Base-by-base conservation (phyloP, 2,888 invertebrate genomes). In the Phaedon cochleariae region DNA sequence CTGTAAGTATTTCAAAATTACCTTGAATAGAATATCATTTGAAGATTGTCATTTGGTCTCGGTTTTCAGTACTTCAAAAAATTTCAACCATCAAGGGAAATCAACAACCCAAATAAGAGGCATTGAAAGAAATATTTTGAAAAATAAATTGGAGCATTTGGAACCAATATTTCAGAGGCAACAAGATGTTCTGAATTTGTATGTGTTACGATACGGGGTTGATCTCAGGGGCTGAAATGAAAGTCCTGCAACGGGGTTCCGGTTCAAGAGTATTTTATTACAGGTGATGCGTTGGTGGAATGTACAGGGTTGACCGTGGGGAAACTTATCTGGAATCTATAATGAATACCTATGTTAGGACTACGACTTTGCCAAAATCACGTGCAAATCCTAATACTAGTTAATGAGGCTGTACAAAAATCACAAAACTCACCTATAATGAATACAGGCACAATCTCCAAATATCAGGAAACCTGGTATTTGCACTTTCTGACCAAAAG, bases 211-310 rank as follows among this genome's bases (percentile, higher is more conserved):
- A 4, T 17, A 20, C 22, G 21, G 51, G 18, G 7, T 21, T 15
- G 59, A 41, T 53, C 12, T 21, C 22, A 60, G 52, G 52, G 3
- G 60, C 52, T 60, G 18, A 37, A 48, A 49, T 59, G 21, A 59
- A 37, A 37, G 20, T 57, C 7, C 34, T 22, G 12, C 1, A 49
- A 59, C 46, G 48, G 37, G 26, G 10, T 59, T 18, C 34, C 51
- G 10, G 51, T n/a, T n/a, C n/a, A n/a, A n/a, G n/a, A n/a, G n/a
- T n/a, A n/a, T n/a, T n/a, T n/a, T n/a, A n/a, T n/a, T n/a, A n/a
- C n/a, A n/a, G n/a, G n/a, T n/a, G n/a, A n/a, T n/a, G n/a, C n/a
- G n/a, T n/a, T n/a, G n/a, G n/a, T n/a, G n/a, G n/a, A n/a, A n/a
- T n/a, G n/a, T n/a, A n/a, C n/a, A n/a, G n/a, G n/a, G n/a, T n/a